Percentiles rank a stretch among this genome's conserved stretches.
These are phyloP conservation scores for Palloptera scutellata DNA, from an alignment of 2,888 invertebrate genomes.

Conservation along the genomic window DNA sequence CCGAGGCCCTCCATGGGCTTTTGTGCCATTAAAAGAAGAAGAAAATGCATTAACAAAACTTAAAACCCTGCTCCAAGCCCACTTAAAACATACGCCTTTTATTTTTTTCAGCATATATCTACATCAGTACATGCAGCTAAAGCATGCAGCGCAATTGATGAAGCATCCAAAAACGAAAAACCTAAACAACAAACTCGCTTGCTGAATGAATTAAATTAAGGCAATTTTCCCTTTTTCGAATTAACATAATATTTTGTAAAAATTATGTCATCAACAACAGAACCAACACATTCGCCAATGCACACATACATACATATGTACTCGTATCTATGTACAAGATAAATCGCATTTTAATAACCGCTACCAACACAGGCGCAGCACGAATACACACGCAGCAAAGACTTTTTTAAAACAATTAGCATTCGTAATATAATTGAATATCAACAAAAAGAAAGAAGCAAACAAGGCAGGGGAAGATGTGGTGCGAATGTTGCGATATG, in stretches of 20 bases:
- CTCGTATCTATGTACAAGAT: background rate
- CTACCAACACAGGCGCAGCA: conserved; percentile 4
- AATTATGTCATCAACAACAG: conserved; percentile 31
- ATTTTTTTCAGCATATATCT: too few species aligned
- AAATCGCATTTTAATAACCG: conserved; percentile 37
- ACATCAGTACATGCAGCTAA: too few species aligned
- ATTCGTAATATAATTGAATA: conserved; percentile 13
- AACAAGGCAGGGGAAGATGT: conserved; percentile 6
- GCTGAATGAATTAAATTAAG: conserved; percentile 8
- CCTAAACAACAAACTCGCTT: background rate
- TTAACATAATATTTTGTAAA: conserved; percentile 3
- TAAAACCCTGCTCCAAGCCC: too few species aligned
- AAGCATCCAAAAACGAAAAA: too few species aligned
- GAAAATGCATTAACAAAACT: too few species aligned
- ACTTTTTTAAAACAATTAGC: conserved; percentile 18
- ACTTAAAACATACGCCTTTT: too few species aligned
- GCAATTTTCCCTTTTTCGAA: background rate
- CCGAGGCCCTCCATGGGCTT: too few species aligned
- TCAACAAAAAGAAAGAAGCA: background rate
- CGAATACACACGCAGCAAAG: background rate
- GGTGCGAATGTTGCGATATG: conserved; percentile 2
- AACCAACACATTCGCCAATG: background rate
- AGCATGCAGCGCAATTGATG: too few species aligned
- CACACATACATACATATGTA: background rate
- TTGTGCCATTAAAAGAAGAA: too few species aligned